Percentiles rank a stretch among this genome's conserved stretches.
Conservation (phyloP, 2,113 vertebrate species). For the Cryptotis parvus region DNA sequence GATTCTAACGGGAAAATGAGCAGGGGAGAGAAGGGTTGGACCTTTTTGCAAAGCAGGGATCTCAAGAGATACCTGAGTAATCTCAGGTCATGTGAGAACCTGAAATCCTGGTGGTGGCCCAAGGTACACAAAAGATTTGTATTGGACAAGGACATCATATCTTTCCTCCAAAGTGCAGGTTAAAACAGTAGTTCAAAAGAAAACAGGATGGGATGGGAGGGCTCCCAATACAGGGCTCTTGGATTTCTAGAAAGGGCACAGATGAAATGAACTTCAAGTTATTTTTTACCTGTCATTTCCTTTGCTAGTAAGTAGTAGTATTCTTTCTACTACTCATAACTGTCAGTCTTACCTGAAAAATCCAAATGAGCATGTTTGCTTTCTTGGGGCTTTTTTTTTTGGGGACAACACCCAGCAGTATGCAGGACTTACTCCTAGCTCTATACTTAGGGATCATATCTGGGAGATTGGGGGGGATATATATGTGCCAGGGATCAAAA, state of each 20-base stretch:
- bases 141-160: not conserved
- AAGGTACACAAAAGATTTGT: not conserved
- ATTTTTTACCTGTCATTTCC: not conserved
- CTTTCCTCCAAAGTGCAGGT: not conserved
- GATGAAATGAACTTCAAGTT: not conserved
- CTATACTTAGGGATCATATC: no score
- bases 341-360: not conserved
- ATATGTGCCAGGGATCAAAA: no score
- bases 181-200: not conserved
- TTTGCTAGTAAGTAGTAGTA: no score
- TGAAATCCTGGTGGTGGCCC: not conserved
- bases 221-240: not conserved
- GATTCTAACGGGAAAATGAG: conserved; percentile 7
- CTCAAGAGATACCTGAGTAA: not conserved
- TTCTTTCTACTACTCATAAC: not conserved
- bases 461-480: no score
- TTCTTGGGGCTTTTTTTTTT: not conserved
- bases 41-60: conserved; percentile 10
- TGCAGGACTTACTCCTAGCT: no score
- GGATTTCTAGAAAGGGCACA: not conserved
- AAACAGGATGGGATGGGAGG: not conserved
- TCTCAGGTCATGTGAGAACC: conserved; percentile 4
- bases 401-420: no score
- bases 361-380: conserved; percentile 17
- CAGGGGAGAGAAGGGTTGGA: not conserved